Base-by-base conservation (phyloP, 2,113 vertebrate genomes). In the Empidonax alnorum region DNA sequence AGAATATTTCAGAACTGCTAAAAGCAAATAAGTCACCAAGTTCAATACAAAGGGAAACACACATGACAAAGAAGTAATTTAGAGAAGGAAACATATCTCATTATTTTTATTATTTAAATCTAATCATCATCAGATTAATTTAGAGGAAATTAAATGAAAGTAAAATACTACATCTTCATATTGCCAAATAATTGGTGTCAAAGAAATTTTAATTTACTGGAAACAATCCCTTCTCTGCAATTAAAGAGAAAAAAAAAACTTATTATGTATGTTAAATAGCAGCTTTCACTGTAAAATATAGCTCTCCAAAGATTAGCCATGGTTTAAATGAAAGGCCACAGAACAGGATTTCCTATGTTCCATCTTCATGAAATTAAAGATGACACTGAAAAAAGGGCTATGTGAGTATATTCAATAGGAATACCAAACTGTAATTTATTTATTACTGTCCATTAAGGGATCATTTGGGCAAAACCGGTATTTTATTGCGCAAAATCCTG, bases 71-170 rank as follows among this genome's bases (percentile, higher is more conserved):
- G 59, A 78, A 88, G 78, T 73, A 92, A 84, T 88, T 94, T 89
- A 94, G 83, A 81, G 84, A 89, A 73, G 66, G 87, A 96, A 97
- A 96, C 78, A 91, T 77, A 66, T 41, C 69, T 93, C 77, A 94
- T 94, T 96, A 90, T 90, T 96, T 97, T 97, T 78, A 96, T 95
- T 96, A 96, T 91, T 93, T 95, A 72, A 73, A 96, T 81, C 88
- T 94, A 97, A 96, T 94, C 41, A 94, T 44, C 67, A 65, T 78
- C 77, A 94, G 66, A 94, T 92, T 95, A 96, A 97, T 95, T 96
- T 90, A 97, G 83, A 94, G 55, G 6, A 96, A 97, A 96, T 95
- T 87, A 97, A 96, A 75, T 72, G 49, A 39, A 97, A 74, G 84
- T 88, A 95, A 97, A 97, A 81, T 65, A 86, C 73, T 87, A 95